Conservation (phyloP, 2,888 invertebrate species). For the Neoitamus cyanurus region DNA sequence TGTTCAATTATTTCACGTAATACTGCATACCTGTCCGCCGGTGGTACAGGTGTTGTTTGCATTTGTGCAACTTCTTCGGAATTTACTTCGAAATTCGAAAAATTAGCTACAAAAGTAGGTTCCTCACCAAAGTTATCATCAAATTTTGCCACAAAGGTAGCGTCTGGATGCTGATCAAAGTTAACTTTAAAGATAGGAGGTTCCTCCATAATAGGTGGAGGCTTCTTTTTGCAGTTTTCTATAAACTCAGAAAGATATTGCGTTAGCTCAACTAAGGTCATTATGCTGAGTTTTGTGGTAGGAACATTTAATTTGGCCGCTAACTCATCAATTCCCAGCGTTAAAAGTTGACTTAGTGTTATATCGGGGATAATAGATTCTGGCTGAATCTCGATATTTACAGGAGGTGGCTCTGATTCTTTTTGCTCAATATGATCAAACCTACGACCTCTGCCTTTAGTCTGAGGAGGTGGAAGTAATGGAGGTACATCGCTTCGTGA, state of each 20-base stretch:
- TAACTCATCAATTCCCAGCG: constrained; percentile 83
- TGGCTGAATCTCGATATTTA: constrained; percentile 51
- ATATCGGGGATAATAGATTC: constrained; percentile 71
- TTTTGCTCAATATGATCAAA: constrained; percentile 57
- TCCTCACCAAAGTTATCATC: constrained; percentile 74
- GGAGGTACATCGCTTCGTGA: constrained; percentile 61
- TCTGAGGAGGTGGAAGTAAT: constrained; percentile 68
- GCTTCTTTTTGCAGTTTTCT: constrained; percentile 63
- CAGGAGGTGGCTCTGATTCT: constrained; percentile 55
- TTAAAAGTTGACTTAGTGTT: constrained; percentile 83
- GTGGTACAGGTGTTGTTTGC: constrained; percentile 63
- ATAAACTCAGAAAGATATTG: constrained; percentile 77
- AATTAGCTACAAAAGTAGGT: constrained; percentile 73
- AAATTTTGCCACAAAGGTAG: constrained; percentile 71
- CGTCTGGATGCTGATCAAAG: constrained; percentile 62
- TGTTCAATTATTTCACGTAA: constrained; percentile 88
- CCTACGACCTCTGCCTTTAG: constrained; percentile 59
- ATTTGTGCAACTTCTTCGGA: constrained; percentile 55
- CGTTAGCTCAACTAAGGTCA: constrained; percentile 89
- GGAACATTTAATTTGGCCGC: constrained; percentile 82
- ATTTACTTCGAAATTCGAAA: constrained; percentile 70
- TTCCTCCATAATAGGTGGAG: constrained; percentile 47
- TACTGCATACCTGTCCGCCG: constrained; percentile 87
- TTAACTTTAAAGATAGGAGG: constrained; percentile 64
- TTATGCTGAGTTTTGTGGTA: constrained; percentile 80